These are phyloP conservation scores for Apotomis capreana DNA, from an alignment of 2,888 invertebrate species.

Conservation along the genomic window DNA sequence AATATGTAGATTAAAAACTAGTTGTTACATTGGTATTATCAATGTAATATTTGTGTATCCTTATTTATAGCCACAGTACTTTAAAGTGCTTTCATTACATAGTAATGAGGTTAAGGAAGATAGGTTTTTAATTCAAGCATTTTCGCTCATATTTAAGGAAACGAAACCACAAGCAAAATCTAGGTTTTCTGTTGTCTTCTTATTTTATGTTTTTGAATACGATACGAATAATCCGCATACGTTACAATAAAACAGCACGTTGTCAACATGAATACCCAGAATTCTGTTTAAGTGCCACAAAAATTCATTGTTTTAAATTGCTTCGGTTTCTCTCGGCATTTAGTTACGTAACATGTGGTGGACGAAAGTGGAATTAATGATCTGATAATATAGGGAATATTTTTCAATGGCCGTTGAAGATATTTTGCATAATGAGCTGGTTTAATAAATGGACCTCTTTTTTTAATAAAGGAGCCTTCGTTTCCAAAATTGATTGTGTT, in stretches of 20 bases:
- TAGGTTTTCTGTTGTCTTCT: too few relatives aligned
- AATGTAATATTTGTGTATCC: too few relatives aligned
- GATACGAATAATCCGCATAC: conserved; percentile 1
- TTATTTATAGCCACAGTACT: too few relatives aligned
- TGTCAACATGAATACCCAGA: conserved; percentile 32
- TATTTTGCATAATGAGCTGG: conserved; percentile 64
- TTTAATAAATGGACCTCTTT: conserved; percentile 58
- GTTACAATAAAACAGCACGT: conserved; percentile 23
- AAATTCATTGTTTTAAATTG: conserved; percentile 48
- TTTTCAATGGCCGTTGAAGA: conserved; percentile 52
- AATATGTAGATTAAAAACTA: too few relatives aligned
- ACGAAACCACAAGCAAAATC: too few relatives aligned
- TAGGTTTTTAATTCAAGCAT: too few relatives aligned
- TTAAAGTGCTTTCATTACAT: too few relatives aligned
- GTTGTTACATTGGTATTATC: too few relatives aligned
- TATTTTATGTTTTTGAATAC: not conserved
- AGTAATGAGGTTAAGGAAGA: too few relatives aligned
- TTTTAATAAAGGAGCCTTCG: conserved; percentile 50
- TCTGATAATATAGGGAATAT: conserved; percentile 51
- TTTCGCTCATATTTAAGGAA: too few relatives aligned
- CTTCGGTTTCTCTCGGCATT: conserved; percentile 42
- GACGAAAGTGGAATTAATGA: conserved; percentile 55
- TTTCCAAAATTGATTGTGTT: conserved; percentile 53
- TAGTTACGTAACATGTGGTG: conserved; percentile 40
- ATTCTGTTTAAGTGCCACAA: conserved; percentile 41